Evolutionary conservation across 2,797 vertebrate species (phyloP), one percentile per base, ranked within the genome.

Genomic region (Pseudochaenichthys georgianus): DNA sequence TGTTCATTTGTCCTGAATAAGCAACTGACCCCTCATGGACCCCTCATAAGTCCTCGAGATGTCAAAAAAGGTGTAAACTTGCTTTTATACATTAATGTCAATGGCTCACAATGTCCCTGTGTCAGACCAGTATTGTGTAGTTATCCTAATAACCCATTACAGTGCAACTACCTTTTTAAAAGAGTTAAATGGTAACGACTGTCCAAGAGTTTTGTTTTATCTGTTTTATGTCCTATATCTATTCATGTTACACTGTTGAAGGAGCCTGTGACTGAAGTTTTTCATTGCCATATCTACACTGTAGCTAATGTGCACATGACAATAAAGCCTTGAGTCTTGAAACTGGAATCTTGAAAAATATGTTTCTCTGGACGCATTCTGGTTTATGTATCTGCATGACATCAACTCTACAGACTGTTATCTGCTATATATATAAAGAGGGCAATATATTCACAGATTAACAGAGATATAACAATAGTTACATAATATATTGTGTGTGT

Each of bases 401-500:
- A 38, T 54, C 41, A 54, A n/a, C 31, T 5, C 13, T 38, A 28
- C 42, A 9, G 10, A 31, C 9, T 38, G 34, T 38, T 9, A 38
- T 9, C 19, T 7, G 13, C 11, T 75, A 16, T 47, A 2, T 41
- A 62, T 41, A 21, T 10, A 47, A 11, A 43, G 3, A 19, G 38
- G 10, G 28, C 59, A 42, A n/a, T 13, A 23, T 13, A 7, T 72
- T 23, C 10, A 23, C 13, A 67, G 48, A 55, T 13, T 1, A 23
- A 58, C 13, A 19, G 3, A 13, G 13, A 42, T 23, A 11, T 13
- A 23, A 11, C 4, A 16, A 21, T 52, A 34, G 7, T 3, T 38
- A 13, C 47, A 17, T 51, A 5, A 17, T 23, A 64, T 6, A 21
- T 21, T 2, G 66, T 2, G n/a, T 78, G 77, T 75, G 31, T 86